A percentile compares a stretch with the other conserved stretches of the same genome.
Evolutionary conservation across 2,888 invertebrate species (phyloP).

Genomic region (Oscheius sp.): DNA sequence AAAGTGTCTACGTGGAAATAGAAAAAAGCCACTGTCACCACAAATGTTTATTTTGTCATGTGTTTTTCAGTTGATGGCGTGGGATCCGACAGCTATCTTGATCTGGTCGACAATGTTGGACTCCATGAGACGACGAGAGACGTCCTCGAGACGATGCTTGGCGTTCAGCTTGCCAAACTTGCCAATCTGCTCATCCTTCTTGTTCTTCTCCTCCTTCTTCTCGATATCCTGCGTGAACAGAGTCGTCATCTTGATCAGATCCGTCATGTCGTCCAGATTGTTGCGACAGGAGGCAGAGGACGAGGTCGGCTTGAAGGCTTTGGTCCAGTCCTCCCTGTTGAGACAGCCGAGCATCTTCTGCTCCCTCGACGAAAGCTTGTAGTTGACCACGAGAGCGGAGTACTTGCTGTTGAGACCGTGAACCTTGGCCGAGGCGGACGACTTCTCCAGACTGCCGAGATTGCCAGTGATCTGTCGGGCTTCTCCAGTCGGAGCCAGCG

Average conservation of each 20-base stretch:
- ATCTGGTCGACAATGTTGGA: conserved; percentile 25
- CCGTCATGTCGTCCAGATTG: conserved; percentile 47
- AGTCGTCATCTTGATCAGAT: conserved; percentile 53
- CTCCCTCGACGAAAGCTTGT: conserved; percentile 54
- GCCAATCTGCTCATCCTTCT: conserved; percentile 49
- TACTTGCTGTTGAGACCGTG: conserved; percentile 62
- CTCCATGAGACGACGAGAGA: conserved; percentile 6
- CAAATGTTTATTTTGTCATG: conserved; percentile 3
- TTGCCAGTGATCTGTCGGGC: conserved; percentile 57
- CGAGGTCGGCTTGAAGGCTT: conserved; percentile 46
- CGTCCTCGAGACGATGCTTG: conserved; percentile 56
- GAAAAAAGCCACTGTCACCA: not conserved
- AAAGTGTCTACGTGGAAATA: no score
- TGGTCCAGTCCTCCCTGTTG: conserved; percentile 60
- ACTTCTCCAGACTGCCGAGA: conserved; percentile 52
- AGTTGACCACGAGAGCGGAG: conserved; percentile 61
- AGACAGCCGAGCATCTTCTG: conserved; percentile 65
- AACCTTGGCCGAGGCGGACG: conserved; percentile 52
- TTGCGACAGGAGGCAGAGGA: conserved; percentile 41
- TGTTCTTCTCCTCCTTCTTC: conserved; percentile 24
- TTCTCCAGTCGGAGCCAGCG: conserved; percentile 61
- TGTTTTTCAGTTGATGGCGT: conserved; percentile 15
- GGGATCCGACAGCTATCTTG: conserved; percentile 7
- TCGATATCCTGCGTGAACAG: conserved; percentile 31
- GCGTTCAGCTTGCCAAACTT: conserved; percentile 61